phyloP scores from a whole-genome alignment of 2,113 vertebrate genomes.

The Deroptyus accipitrinus region DNA sequence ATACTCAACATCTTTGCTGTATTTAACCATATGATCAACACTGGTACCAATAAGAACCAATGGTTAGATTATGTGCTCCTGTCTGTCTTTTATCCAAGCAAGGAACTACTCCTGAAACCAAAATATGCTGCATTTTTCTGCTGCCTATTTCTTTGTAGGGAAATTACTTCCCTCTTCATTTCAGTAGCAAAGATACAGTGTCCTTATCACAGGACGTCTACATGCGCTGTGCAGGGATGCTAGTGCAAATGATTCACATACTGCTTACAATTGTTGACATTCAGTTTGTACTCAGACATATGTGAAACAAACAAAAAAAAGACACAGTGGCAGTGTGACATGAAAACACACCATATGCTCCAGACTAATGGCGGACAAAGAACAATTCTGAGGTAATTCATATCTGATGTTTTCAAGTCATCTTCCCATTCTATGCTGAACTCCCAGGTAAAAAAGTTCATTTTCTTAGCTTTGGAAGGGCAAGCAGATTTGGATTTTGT shows the following conservation, averaged over 20 bases:
- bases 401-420: neutral
- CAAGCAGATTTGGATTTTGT: neutral
- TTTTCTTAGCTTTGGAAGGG: neutral
- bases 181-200: neutral
- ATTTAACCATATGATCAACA: neutral
- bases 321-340: rapidly evolving
- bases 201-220: neutral
- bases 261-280: neutral
- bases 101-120: neutral
- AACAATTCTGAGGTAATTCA: neutral
- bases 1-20: neutral
- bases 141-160: neutral
- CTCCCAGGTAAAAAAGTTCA: neutral
- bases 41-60: neutral
- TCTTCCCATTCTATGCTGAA: neutral
- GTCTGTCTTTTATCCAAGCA: neutral
- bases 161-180: neutral
- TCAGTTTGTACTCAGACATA: neutral
- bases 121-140: neutral
- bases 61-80: neutral
- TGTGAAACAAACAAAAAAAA: neutral
- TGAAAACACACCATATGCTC: neutral
- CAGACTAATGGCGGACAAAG: neutral
- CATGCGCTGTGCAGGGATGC: neutral
- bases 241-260: neutral